Base-by-base conservation (phyloP, 1,140 invertebrate species). In the Augochlora pura region DNA sequence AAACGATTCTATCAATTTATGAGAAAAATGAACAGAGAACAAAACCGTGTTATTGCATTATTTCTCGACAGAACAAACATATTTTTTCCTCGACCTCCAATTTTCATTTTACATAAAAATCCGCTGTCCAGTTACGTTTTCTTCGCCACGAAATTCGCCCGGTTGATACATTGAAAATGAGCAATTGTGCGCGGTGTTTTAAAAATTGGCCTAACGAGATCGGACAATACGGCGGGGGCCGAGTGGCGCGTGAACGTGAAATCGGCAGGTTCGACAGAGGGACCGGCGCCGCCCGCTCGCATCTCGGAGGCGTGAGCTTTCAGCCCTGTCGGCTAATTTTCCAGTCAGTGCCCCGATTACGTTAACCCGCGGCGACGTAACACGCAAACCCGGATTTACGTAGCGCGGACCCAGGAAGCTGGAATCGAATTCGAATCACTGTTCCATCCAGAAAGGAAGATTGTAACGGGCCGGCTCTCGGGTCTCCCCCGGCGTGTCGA, bases 261-360 rank as follows among this genome's bases (percentile, higher is more conserved):
- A 70, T 70, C 57, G 54, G 21, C 16, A 52, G 49, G 16, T 52
- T 52, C 49, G 49, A 6, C 49, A 46, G 14, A 16, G 49, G 5
- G 49, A 52, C 12, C 1, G 14, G n/a, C n/a, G n/a, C n/a, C 5
- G 49, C 2, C 0, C 0, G 16, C 14, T 16, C 16, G 49, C 46
- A 67, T 66, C 75, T 70, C 68, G n/a, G 60, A 71, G 32, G 39
- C 67, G 67, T 42, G 67, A 71, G 42, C 67, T 71, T 77, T 64
- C 76, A 39, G 67, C 67, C 18, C 59, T 71, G 67, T 77, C 68
- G 68, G 46, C 67, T 77, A 77, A 77, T 77, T 77, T 77, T 77
- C 76, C 76, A 77, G 76, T 64, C 68, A 25, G 46, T 77, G 59
- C 59, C 46, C 46, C 66, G 76, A 77, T 77, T 69, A 63, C 76